Base-by-base conservation (phyloP, 2,113 vertebrate genomes). In the Anolis carolinensis region DNA sequence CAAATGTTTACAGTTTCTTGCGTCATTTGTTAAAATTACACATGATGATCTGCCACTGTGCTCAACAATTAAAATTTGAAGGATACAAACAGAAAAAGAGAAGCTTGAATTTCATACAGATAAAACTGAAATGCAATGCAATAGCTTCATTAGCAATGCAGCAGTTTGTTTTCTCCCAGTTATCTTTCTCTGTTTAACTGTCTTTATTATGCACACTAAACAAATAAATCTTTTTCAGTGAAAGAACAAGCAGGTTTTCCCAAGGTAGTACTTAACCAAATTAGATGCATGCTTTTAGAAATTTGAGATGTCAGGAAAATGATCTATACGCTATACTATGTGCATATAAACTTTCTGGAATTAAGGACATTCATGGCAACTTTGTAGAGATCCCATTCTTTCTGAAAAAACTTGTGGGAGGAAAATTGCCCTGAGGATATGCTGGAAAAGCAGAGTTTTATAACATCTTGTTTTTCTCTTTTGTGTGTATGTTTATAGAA, bases 21-120 rank as follows among this genome's bases (percentile, higher is more conserved):
- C 71, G 88, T 86, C 90, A 73, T 65, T 88, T 90, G 48, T 73
- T 67, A 73, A 80, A 88, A 86, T 13, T 1, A 0, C 81, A 39
- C 30, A 50, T 10, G 32, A 3, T 77, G 74, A 71, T 85, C 7
- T 27, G 63, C 59, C 44, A 48, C 44, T 74, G 36, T 83, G 3
- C 10, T 70, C 25, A 27, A 68, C 63, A 79, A 77, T 39, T 63
- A 85, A 68, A 10, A 30, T 68, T 10, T 89, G 81, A 74, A 89
- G 83, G 39, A 8, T 14, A 63, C 79, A 48, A 71, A 21, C 18
- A 20, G 52, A 50, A 32, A 52, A 68, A 76, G 70, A 79, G 44
- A 55, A 27, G 2, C 23, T 75, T 87, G 3, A 85, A 63, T 84
- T 11, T 88, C 1, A 77, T 82, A 67, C 76, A 84, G 34, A 34